Conservation (phyloP, 2,113 vertebrate species). For the Microcebus jonahi region DNA sequence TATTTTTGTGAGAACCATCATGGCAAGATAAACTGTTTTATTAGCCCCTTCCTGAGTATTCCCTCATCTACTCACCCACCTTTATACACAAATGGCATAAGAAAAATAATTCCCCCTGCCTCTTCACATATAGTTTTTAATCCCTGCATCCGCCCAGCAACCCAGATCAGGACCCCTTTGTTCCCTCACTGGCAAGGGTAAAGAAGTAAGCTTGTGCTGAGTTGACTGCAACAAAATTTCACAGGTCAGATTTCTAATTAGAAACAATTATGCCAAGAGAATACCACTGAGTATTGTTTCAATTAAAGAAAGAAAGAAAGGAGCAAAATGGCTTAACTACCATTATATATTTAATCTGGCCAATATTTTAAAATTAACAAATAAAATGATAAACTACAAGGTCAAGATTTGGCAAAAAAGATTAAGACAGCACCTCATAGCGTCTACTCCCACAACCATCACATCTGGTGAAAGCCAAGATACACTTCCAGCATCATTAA, state of each 20-base stretch:
- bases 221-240: not conserved
- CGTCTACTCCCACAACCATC: not conserved
- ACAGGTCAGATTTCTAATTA: slow-evolving; percentile 25
- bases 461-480: slow-evolving; percentile 17
- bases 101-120: not conserved
- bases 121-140: not conserved
- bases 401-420: not conserved
- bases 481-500: not conserved
- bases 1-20: not conserved
- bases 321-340: not conserved
- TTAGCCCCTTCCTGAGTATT: not conserved
- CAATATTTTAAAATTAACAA: not conserved
- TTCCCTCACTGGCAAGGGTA: not conserved
- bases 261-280: not conserved
- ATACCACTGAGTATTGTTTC: not conserved
- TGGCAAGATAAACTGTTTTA: not conserved
- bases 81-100: not conserved
- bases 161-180: not conserved
- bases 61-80: not conserved
- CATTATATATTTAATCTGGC: not conserved
- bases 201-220: not conserved
- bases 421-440: not conserved
- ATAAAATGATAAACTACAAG: not conserved
- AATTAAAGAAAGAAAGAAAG: not conserved
- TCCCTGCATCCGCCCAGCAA: not conserved